Conservation (phyloP, 2,888 invertebrate species). For the Epistrophella euchroma region DNA sequence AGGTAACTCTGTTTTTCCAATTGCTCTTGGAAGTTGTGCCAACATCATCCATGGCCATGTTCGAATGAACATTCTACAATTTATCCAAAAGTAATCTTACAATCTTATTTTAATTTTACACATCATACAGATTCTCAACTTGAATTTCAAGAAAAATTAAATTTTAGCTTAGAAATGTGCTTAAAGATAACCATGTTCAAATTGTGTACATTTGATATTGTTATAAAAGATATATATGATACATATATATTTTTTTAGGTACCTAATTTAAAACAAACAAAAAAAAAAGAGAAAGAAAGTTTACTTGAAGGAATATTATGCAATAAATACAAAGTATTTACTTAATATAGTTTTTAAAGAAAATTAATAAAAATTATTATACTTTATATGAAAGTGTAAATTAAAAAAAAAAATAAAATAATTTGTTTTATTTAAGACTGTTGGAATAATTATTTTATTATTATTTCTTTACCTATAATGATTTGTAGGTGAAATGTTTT, state of each 20-base stretch:
- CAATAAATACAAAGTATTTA: slow-evolving; percentile 75
- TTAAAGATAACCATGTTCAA: slow-evolving; percentile 71
- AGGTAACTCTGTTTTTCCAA: slow-evolving; percentile 95
- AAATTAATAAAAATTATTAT: slow-evolving; percentile 53
- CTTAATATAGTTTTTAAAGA: slow-evolving; percentile 58
- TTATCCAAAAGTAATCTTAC: slow-evolving; percentile 54
- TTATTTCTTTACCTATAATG: not conserved
- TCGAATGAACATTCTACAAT: slow-evolving; percentile 79
- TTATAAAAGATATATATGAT: slow-evolving; percentile 65
- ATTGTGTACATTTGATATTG: slow-evolving; percentile 74
- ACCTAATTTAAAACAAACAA: slow-evolving; percentile 59
- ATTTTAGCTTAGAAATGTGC: slow-evolving; percentile 66
- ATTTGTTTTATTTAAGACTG: slow-evolving; percentile 66
- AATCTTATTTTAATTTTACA: slow-evolving; percentile 51
- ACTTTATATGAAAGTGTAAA: slow-evolving; percentile 62
- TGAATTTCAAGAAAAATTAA: slow-evolving; percentile 32
- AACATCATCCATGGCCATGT: slow-evolving; percentile 89
- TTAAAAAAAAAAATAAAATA: slow-evolving; percentile 18
- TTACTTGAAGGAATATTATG: slow-evolving; percentile 63
- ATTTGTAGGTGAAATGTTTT: not conserved
- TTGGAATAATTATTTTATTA: slow-evolving; percentile 28
- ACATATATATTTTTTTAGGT: slow-evolving; percentile 67
- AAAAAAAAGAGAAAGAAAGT: slow-evolving; percentile 36
- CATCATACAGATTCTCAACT: slow-evolving; percentile 62
- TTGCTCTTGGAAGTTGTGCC: slow-evolving; percentile 95